Evolutionary conservation across 2,888 invertebrate species (phyloP).

Genomic region (Antitype chi): DNA sequence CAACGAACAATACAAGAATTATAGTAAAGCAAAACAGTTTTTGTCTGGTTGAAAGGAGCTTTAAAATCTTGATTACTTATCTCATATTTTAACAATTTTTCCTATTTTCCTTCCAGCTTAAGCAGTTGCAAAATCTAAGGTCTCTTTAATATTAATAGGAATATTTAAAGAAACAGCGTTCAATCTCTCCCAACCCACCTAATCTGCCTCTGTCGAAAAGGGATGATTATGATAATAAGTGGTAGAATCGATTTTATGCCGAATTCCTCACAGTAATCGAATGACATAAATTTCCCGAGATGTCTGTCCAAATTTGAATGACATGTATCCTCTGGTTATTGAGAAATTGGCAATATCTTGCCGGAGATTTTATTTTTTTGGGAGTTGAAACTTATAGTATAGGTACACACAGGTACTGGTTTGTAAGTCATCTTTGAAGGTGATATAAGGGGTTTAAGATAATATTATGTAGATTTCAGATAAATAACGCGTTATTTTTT

Average conservation of each 20-base stretch:
- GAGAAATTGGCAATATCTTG: constrained; percentile 38
- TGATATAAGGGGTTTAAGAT: no score
- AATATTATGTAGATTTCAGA: background rate
- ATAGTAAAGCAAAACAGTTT: no score
- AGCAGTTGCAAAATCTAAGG: constrained; percentile 7
- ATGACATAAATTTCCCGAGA: constrained; percentile 58
- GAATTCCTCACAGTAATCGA: constrained; percentile 65
- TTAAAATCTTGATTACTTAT: background rate
- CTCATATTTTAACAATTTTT: accelerated
- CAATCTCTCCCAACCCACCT: constrained; percentile 13
- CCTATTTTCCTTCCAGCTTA: background rate
- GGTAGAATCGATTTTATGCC: constrained; percentile 61
- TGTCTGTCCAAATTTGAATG: constrained; percentile 58
- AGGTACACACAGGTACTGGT: background rate
- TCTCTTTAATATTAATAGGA: constrained; percentile 14
- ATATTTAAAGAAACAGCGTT: constrained; percentile 31
- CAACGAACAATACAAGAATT: no score
- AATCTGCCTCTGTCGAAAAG: constrained; percentile 44
- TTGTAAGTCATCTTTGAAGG: background rate
- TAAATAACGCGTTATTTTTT: background rate
- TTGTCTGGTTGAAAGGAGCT: background rate
- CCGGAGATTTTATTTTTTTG: constrained; percentile 11
- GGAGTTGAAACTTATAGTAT: background rate
- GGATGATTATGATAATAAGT: constrained; percentile 66
- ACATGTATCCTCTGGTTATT: constrained; percentile 41